phyloP scores from a whole-genome alignment of 2,797 vertebrate genomes.

The Cirrhinus mrigala region DNA sequence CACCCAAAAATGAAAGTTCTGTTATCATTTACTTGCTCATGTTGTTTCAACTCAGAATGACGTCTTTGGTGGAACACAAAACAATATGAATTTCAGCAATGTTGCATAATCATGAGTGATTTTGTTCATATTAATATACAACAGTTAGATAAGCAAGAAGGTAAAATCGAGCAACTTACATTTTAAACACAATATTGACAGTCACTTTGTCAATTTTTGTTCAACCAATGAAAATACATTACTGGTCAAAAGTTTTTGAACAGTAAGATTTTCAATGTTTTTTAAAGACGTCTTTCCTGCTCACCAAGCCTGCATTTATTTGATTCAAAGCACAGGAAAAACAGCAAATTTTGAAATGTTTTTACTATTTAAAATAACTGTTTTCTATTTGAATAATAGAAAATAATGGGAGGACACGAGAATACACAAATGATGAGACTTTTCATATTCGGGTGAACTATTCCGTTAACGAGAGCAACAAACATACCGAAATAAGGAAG shows the following conservation, averaged over 20 bases:
- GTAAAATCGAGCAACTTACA: background rate
- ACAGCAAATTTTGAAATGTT: too few species aligned
- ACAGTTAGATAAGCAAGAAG: background rate
- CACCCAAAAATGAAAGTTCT: background rate
- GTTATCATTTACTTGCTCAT: background rate
- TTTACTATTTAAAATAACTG: too few species aligned
- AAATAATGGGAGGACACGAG: too few species aligned
- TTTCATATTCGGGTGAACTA: background rate
- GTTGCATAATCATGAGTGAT: background rate
- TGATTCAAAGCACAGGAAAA: too few species aligned
- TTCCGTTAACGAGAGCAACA: slow-evolving; percentile 61
- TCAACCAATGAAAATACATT: background rate
- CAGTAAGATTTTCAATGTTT: too few species aligned
- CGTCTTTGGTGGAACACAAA: background rate
- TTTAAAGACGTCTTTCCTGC: too few species aligned
- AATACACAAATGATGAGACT: too few species aligned
- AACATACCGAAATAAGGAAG: slow-evolving; percentile 92
- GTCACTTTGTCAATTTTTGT: background rate
- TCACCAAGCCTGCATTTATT: too few species aligned
- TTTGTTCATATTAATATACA: background rate
- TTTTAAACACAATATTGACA: background rate
- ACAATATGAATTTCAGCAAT: background rate
- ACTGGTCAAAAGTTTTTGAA: too few species aligned
- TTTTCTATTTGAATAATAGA: too few species aligned
- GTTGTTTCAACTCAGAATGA: background rate